Conservation (phyloP, 1,140 invertebrate species). For the Drosophila jambulina region DNA sequence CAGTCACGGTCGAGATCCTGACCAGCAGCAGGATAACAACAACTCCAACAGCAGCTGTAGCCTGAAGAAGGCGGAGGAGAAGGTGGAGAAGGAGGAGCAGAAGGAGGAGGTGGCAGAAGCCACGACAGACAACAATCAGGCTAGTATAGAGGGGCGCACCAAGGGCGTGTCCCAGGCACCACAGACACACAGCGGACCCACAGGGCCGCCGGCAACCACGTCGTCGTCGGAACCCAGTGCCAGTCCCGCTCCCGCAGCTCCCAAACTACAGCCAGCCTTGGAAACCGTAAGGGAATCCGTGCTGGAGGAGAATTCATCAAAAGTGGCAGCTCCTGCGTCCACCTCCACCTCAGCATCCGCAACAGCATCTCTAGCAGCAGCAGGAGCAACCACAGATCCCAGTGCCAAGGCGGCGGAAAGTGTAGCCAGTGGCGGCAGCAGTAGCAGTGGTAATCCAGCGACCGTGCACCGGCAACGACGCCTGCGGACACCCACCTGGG, state of each 20-base stretch:
- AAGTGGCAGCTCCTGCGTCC: constrained; percentile 9
- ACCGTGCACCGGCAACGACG: constrained; percentile 86
- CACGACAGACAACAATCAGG: constrained; percentile 70
- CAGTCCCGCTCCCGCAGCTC: constrained; percentile 8
- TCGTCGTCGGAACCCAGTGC: constrained; percentile 2
- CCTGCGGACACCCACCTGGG: constrained; percentile 91
- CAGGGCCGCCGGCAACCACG: constrained; percentile 69
- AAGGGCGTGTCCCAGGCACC: constrained; percentile 69
- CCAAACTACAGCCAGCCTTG: constrained; percentile 31
- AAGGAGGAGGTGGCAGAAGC: constrained; percentile 11
- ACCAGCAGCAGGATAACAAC: constrained; percentile 65
- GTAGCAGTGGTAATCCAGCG: constrained; percentile 85
- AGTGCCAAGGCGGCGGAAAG: constrained; percentile 51
- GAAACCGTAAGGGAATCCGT: constrained; percentile 53
- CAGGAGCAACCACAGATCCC: constrained; percentile 18
- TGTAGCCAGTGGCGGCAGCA: constrained; percentile 63
- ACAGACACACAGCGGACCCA: constrained; percentile 75
- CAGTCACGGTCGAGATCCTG: constrained; percentile 40
- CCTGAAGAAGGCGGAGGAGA: constrained; percentile 45
- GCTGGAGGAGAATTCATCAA: constrained; percentile 36
- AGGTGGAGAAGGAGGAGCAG: constrained; percentile 17
- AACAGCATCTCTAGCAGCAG: not conserved
- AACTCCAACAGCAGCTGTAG: constrained; percentile 64
- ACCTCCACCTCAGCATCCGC: not conserved
- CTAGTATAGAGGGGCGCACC: constrained; percentile 72